Evolutionary conservation across 1,140 invertebrate genomes (phyloP).

Genomic region (Asobara japonica): DNA sequence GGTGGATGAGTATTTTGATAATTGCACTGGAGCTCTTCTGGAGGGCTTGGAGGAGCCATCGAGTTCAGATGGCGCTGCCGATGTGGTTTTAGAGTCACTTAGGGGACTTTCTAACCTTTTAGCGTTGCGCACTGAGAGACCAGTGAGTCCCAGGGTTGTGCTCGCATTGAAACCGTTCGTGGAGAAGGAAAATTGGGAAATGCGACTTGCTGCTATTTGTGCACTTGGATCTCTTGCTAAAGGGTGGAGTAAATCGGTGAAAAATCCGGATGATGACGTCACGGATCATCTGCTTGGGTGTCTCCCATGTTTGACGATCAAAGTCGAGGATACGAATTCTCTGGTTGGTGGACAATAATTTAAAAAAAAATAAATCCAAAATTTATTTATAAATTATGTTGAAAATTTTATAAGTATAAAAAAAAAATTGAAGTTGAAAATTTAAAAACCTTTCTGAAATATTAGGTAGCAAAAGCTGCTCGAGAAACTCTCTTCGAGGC

Average conservation of each 20-base stretch:
- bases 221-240: conserved; percentile 48
- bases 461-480: conserved; percentile 52
- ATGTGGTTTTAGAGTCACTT: conserved; percentile 57
- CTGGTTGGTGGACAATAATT: too few relatives aligned
- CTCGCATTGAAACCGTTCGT: conserved; percentile 58
- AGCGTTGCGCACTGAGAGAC: conserved; percentile 46
- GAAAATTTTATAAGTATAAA: too few relatives aligned
- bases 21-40: conserved; percentile 51
- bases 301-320: conserved; percentile 55
- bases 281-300: conserved; percentile 57
- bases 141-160: conserved; percentile 55
- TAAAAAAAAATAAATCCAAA: too few relatives aligned
- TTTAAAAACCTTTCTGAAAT: too few relatives aligned
- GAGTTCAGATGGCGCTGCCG: conserved; percentile 44
- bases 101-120: conserved; percentile 53
- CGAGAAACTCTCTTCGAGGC: conserved; percentile 49
- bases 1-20: conserved; percentile 59
- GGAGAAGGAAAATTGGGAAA: conserved; percentile 59
- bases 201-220: conserved; percentile 52
- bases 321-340: conserved; percentile 52
- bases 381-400: too few relatives aligned
- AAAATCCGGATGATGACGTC: conserved; percentile 49
- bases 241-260: conserved; percentile 49
- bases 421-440: too few relatives aligned
- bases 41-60: conserved; percentile 57